Evolutionary conservation across 2,113 vertebrate genomes (phyloP).

Genomic region (Vombatus ursinus): DNA sequence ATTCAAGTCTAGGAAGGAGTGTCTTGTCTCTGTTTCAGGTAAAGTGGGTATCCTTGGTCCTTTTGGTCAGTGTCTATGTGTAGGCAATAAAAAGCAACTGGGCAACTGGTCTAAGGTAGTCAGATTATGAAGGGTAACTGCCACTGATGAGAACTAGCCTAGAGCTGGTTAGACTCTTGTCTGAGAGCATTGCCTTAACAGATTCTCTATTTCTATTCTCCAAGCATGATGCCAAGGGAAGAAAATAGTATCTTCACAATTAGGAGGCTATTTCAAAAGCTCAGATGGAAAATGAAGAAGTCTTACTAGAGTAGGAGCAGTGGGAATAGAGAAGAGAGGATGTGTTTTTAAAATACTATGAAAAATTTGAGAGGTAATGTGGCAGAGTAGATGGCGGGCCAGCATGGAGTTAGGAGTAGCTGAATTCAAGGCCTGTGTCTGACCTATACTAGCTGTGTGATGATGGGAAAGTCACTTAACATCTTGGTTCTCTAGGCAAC

Average conservation of each 20-base stretch:
- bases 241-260: not conserved
- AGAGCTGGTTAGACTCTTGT: not conserved
- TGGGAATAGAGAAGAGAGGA: not conserved
- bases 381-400: not conserved
- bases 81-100: not conserved
- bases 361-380: not conserved
- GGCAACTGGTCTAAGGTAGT: not conserved
- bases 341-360: not conserved
- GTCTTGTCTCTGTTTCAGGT: not conserved
- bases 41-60: not conserved
- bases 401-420: not conserved
- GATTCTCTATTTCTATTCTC: not conserved
- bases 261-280: not conserved
- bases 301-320: not conserved
- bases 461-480: not conserved
- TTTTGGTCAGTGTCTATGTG: not conserved
- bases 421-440: not conserved
- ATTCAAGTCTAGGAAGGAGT: not conserved
- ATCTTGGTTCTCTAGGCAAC: not conserved
- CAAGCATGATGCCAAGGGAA: not conserved
- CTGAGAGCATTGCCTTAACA: not conserved
- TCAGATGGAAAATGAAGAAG: not conserved
- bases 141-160: not conserved
- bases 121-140: not conserved
- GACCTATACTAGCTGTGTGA: not conserved